Evolutionary conservation across 2,888 invertebrate genomes (phyloP).

Genomic region (Campoletis raptor): DNA sequence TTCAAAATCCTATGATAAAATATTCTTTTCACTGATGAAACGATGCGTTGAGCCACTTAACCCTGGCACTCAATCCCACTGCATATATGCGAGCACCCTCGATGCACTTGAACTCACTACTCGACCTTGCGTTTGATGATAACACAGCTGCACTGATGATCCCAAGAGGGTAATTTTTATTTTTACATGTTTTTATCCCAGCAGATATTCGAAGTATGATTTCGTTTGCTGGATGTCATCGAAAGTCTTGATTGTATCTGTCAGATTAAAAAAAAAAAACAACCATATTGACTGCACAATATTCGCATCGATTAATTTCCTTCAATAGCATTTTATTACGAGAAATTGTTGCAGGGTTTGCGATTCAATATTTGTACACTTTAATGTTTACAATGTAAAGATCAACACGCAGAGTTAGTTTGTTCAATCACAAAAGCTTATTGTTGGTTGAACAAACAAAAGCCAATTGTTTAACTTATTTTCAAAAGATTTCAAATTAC

Average conservation of each 20-base stretch:
- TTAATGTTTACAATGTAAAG: neutral
- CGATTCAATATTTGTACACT: neutral
- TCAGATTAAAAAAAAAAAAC: slow-evolving; percentile 37
- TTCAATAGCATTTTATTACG: slow-evolving; percentile 12
- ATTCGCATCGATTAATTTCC: slow-evolving; percentile 14
- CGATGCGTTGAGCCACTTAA: slow-evolving; percentile 42
- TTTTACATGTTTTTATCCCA: neutral
- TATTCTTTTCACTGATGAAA: slow-evolving; percentile 37
- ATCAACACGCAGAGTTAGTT: neutral
- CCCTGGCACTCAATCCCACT: slow-evolving; percentile 33
- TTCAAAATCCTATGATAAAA: slow-evolving; percentile 16
- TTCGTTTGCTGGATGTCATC: slow-evolving; percentile 36
- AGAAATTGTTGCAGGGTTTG: slow-evolving; percentile 62
- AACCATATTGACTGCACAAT: neutral
- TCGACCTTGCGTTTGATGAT: slow-evolving; percentile 40
- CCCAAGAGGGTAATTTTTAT: neutral
- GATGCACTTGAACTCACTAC: slow-evolving; percentile 56
- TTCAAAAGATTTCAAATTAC: neutral
- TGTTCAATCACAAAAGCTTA: neutral
- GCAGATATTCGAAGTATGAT: neutral
- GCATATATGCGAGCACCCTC: slow-evolving; percentile 33
- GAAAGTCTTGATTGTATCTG: slow-evolving; percentile 31
- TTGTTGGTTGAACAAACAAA: neutral
- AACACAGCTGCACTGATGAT: slow-evolving; percentile 13
- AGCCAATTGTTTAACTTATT: neutral